These are phyloP conservation scores for Mustelus asterias DNA, from an alignment of 2,113 vertebrate species.

Conservation along the genomic window DNA sequence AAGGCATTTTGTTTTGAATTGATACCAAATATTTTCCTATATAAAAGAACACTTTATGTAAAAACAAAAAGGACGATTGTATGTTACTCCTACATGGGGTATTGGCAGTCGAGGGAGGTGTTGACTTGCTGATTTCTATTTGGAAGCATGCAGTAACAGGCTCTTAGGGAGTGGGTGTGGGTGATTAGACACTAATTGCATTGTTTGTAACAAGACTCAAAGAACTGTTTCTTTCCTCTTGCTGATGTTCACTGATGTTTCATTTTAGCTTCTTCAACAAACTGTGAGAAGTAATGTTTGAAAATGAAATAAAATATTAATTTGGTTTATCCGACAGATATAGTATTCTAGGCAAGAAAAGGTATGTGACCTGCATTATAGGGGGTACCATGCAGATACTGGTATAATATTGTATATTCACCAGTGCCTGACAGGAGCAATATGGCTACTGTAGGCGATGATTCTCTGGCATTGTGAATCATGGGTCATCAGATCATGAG, in stretches of 20 bases:
- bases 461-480: not conserved
- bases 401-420: not conserved
- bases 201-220: constrained; percentile 9
- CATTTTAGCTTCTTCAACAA: not conserved
- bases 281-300: not conserved
- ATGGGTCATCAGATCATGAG: not conserved
- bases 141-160: not conserved
- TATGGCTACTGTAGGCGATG: not conserved
- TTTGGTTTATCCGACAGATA: not conserved
- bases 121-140: constrained; percentile 14
- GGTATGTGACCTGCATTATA: not conserved
- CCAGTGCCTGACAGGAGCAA: not conserved
- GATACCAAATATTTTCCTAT: constrained; percentile 9
- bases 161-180: not conserved
- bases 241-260: constrained; percentile 10
- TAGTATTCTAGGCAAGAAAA: not conserved
- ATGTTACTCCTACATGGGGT: not conserved
- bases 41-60: constrained; percentile 8
- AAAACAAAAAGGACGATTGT: constrained; percentile 17
- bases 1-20: constrained; percentile 4
- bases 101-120: not conserved
- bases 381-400: not conserved
- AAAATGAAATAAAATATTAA: not conserved
- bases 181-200: constrained; percentile 4
- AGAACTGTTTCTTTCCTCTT: not conserved